Evolutionary conservation across 2,888 invertebrate species (phyloP), one percentile per base, ranked within the genome.

Genomic region (Conomelus anceps): DNA sequence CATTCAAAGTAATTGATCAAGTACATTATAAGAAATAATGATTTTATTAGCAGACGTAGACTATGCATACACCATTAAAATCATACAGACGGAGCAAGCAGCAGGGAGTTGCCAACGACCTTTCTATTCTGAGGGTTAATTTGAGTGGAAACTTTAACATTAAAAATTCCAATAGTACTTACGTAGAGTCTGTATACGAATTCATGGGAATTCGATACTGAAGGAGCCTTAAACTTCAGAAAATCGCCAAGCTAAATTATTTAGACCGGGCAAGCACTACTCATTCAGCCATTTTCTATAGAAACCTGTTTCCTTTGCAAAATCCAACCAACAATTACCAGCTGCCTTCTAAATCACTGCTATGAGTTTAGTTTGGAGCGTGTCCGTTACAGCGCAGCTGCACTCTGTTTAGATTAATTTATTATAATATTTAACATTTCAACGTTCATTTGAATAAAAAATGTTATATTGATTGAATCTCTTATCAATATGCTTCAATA

Each of bases 201-300:
- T 91, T 90, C 91, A 91, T 91, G 91, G 91, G 91, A 91, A 89
- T 89, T 90, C 87, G 85, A 88, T 88, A 26, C 29, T 11, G 26
- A 29, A 29, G 26, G 22, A 29, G 23, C 17, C 29, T 88, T 24
- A 24, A 88, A 88, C 9, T 84, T 84, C 23, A 22, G 29, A 88
- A 88, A 85, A 88, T 11, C 22, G 11, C 22, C 85, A 29, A 24
- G 85, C 29, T 22, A 85, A 84, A 29, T 22, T 29, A 24, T 29
- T 88, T 85, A 22, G 85, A 88, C 88, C 88, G 88, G 88, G 88
- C 34, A 85, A 29, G 26, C 13, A 22, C 23, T 29, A 23, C 11
- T 85, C 85, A 88, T 34, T 29, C 88, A 85, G 85, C 88, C 88
- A 88, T 88, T 34, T 88, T 88, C 88, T 88, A 86, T 11, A 24